phyloP scores from a whole-genome alignment of 2,888 invertebrate species.

The Magallana nippona region DNA sequence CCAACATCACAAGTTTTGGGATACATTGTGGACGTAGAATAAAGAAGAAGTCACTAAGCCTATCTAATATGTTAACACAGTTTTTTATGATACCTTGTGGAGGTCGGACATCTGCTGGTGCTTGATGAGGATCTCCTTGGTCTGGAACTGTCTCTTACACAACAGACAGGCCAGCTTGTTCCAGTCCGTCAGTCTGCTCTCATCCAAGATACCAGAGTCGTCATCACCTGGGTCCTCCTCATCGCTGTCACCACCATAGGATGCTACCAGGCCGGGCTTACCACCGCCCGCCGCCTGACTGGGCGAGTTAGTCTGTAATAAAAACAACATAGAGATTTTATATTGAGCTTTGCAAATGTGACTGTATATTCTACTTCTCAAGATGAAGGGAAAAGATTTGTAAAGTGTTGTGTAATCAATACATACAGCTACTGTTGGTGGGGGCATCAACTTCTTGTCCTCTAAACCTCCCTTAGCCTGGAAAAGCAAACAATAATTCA shows the following conservation, averaged over 20 bases:
- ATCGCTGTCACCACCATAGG: constrained; percentile 88
- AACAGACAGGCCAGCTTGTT: constrained; percentile 93
- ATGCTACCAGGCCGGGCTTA: constrained; percentile 84
- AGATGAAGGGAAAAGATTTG: too few relatives aligned
- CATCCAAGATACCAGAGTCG: constrained; percentile 79
- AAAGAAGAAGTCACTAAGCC: too few relatives aligned
- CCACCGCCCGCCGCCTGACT: constrained; percentile 44
- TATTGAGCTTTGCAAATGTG: too few relatives aligned
- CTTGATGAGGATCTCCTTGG: constrained; percentile 91
- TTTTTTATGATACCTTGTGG: constrained; percentile 84
- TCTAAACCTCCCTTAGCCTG: constrained; percentile 57
- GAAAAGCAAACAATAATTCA: constrained; percentile 45
- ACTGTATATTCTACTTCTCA: too few relatives aligned
- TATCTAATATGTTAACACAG: too few relatives aligned
- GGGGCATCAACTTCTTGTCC: constrained; percentile 77
- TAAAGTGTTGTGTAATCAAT: neutral
- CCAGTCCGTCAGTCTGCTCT: constrained; percentile 86
- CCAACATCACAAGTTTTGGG: too few relatives aligned
- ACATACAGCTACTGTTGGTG: constrained; percentile 67
- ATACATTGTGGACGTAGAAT: too few relatives aligned
- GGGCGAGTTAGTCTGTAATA: constrained; percentile 41
- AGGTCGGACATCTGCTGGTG: constrained; percentile 96
- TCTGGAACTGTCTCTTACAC: constrained; percentile 96
- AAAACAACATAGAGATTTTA: neutral
- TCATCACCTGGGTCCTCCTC: constrained; percentile 84